Evolutionary conservation across 2,888 invertebrate species (phyloP), one percentile per base, ranked within the genome.

Genomic region (Netelia inedita): DNA sequence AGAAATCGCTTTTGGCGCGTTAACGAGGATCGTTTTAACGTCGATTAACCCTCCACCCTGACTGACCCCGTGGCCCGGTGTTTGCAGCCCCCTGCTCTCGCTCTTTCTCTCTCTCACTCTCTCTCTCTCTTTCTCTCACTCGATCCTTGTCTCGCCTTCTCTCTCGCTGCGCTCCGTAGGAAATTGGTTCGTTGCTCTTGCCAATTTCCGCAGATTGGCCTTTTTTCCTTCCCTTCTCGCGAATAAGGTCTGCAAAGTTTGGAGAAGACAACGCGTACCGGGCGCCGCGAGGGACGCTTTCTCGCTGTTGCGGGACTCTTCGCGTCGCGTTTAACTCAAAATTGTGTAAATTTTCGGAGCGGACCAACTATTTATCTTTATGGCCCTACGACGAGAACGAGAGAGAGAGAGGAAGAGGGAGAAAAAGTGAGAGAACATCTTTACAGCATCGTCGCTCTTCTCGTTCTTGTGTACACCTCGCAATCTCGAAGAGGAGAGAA

Each of bases 11-110:
- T 86, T 86, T 81, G 87, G 84, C 86, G 91, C 93, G 93, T 92
- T 93, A 93, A 93, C 93, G 93, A 93, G 93, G 90, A 91, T 92
- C 93, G 89, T 92, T 93, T 93, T 92, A 92, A 91, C 92, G 91
- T 89, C 92, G 92, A 93, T 93, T 93, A 93, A 93, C 91, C 92
- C 92, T 91, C 90, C 89, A 76, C 89, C 90, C 88, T 74, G 88
- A 87, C 89, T 92, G 91, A 92, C 92, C 92, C 89, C 90, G 71
- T 89, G 90, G 90, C 88, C 90, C 89, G 89, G 89, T 90, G 89
- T 91, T 92, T 92, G 90, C 91, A 88, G 89, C 90, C 87, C 89
- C 90, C 89, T 46, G 10, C 65, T 89, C 89, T 88, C 61, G 50
- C 61, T 61, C 53, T 53, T 61, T 41, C 28, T 50, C 69, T 69